phyloP scores from a whole-genome alignment of 2,888 invertebrate species.

The Choristoneura rosaceana region DNA sequence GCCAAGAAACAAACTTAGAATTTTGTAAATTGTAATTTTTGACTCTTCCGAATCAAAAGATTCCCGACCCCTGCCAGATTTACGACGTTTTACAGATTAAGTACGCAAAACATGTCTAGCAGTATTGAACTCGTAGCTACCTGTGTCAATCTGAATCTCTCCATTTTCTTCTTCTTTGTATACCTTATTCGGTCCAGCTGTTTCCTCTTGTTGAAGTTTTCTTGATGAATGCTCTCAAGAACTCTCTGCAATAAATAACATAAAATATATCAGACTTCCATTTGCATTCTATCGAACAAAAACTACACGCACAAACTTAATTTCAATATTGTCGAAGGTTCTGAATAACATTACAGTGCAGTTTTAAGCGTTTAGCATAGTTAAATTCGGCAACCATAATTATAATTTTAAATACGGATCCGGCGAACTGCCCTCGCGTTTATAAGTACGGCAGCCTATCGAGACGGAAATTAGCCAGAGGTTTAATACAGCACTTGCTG shows the following conservation, averaged over 20 bases:
- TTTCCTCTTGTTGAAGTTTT: slow-evolving; percentile 87
- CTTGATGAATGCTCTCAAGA: slow-evolving; percentile 85
- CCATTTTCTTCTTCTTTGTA: slow-evolving; percentile 86
- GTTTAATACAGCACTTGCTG: neutral
- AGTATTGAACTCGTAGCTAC: slow-evolving; percentile 56
- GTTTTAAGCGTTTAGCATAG: neutral
- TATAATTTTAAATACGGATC: neutral
- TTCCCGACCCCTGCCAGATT: too few species aligned
- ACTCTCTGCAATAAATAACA: slow-evolving; percentile 79
- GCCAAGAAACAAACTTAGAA: too few species aligned
- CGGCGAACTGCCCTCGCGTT: neutral
- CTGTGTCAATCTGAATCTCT: slow-evolving; percentile 85
- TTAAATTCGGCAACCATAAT: neutral
- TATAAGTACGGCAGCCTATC: neutral
- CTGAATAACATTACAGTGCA: neutral
- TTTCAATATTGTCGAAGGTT: neutral
- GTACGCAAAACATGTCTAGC: too few species aligned
- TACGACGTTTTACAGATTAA: neutral
- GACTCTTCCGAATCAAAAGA: too few species aligned
- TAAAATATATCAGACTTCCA: neutral
- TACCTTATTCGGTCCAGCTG: slow-evolving; percentile 86
- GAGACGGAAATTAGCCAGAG: neutral
- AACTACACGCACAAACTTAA: neutral
- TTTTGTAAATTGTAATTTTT: too few species aligned
- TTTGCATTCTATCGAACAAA: neutral